phyloP scores from a whole-genome alignment of 2,113 vertebrate genomes.

The Aix galericulata region DNA sequence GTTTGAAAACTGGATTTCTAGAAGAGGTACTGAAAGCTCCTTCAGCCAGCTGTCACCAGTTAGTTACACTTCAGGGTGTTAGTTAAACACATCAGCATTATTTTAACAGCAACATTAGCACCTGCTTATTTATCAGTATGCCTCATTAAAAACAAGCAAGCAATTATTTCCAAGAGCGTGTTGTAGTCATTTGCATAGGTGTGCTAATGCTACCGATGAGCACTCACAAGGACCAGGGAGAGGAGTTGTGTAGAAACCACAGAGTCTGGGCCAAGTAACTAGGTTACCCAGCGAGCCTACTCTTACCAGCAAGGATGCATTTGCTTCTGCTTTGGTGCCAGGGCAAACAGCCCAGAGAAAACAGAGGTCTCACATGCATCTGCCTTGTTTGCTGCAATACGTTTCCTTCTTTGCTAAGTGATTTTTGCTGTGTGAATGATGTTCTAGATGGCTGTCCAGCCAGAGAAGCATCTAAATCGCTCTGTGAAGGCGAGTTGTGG shows the following conservation, averaged over 20 bases:
- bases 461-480: background rate
- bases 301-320: background rate
- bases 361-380: background rate
- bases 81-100: background rate
- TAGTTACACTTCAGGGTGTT: background rate
- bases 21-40: background rate
- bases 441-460: background rate
- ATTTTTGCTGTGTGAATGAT: background rate
- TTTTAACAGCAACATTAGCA: background rate
- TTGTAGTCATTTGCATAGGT: background rate
- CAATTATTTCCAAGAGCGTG: background rate
- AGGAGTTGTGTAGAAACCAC: background rate
- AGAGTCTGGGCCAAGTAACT: background rate
- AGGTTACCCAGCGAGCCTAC: background rate
- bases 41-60: background rate
- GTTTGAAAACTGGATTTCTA: background rate
- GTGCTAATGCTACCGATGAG: background rate
- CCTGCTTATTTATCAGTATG: background rate
- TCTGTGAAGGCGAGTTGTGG: background rate
- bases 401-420: background rate
- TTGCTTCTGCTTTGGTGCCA: background rate
- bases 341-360: background rate
- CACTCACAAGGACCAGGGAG: background rate
- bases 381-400: background rate
- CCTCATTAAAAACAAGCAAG: slow-evolving; percentile 23